Conservation (phyloP, 1,140 invertebrate genomes). For the Arion vulgaris region DNA sequence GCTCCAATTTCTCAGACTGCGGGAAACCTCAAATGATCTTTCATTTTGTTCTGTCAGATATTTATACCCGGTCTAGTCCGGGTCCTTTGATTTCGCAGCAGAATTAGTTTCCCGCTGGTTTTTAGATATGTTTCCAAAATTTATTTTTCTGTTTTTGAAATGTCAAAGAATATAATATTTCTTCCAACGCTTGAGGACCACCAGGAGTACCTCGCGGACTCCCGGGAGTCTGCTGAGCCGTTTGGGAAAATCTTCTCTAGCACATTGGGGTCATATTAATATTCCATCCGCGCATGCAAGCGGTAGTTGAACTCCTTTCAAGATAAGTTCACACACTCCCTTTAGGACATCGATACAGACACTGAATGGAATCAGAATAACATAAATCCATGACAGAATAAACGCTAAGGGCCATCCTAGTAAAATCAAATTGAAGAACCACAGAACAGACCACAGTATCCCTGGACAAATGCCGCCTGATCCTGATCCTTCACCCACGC, state of each 20-base stretch:
- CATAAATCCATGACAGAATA: conserved; percentile 68
- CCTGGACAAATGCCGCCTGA: too few relatives aligned
- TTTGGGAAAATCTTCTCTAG: too few relatives aligned
- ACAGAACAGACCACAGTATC: conserved; percentile 51
- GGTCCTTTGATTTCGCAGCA: too few relatives aligned
- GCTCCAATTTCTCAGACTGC: too few relatives aligned
- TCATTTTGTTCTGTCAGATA: not conserved
- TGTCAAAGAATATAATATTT: too few relatives aligned
- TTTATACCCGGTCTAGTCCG: not conserved
- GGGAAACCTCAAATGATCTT: too few relatives aligned
- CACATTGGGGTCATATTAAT: conserved; percentile 68
- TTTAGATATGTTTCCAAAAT: not conserved
- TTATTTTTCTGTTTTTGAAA: too few relatives aligned
- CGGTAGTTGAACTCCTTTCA: conserved; percentile 65
- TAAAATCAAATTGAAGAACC: conserved; percentile 68
- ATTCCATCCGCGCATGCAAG: conserved; percentile 69
- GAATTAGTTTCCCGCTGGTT: not conserved
- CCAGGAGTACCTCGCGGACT: too few relatives aligned
- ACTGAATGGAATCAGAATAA: conserved; percentile 69
- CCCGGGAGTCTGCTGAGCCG: not conserved
- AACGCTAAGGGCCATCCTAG: conserved; percentile 70
- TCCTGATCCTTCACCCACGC: too few relatives aligned
- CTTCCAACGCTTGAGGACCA: too few relatives aligned
- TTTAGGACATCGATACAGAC: conserved; percentile 68
- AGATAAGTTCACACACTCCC: conserved; percentile 60